Base-by-base conservation (phyloP, 2,113 vertebrate species). In the Neogale vison region DNA sequence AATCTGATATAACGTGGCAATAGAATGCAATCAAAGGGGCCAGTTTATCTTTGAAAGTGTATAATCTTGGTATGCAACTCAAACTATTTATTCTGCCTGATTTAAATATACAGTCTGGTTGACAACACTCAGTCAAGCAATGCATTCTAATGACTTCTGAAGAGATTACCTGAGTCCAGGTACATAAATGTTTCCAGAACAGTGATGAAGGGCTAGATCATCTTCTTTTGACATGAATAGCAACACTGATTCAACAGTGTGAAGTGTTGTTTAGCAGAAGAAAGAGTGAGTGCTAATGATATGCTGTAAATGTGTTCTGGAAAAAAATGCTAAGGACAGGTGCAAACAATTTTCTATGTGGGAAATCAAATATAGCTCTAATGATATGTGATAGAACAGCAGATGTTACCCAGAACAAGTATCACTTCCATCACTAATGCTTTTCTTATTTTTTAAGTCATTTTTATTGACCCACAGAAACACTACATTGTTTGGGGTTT, bases 321-420 rank as follows among this genome's bases (percentile, higher is more conserved):
- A 83, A 92, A 57, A 96, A 96, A 82, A 93, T 93, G 67, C 84
- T 76, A 57, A 95, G 18, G 36, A 97, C 97, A 98, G 98, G 84
- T 96, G 94, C 90, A 97, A 97, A 98, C 63, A 72, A 98, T 98
- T 98, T 98, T 98, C 97, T 93, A 80, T 85, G 93, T 77, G 96
- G 87, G 97, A 97, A 97, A 96, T 91, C 79, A 96, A 98, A 88
- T 96, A 26, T 36, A 97, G 55, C 67, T 96, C 23, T 95, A 96
- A 95, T 23, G 88, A 96, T 0, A 7, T 97, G 96, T 93, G 50
- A 96, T 97, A 94, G 97, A 91, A 61, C 36, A 96, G 95, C 92
- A 98, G 89, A 90, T 97, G 92, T 95, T 98, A 96, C 94, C 65
- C 92, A 97, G 96, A 86, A 88, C 82, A 94, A 81, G 47, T 97